Percentiles rank a stretch among this genome's conserved stretches.
These are phyloP conservation scores for Lithophane socia DNA, from an alignment of 2,888 invertebrate genomes.

Conservation along the genomic window DNA sequence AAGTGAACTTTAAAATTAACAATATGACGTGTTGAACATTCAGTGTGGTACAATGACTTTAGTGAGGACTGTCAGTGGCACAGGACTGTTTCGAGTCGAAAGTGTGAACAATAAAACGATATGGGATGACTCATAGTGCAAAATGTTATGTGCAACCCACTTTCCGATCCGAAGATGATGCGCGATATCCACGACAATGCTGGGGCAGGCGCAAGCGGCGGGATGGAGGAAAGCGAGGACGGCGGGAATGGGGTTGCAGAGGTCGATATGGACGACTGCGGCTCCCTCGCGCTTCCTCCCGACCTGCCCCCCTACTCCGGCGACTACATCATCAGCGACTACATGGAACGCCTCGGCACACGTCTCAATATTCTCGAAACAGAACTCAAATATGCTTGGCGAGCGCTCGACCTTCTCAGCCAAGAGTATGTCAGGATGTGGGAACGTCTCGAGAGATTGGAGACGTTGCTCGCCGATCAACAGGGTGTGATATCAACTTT, in stretches of 20 bases:
- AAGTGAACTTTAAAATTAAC: constrained; percentile 74
- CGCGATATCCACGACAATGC: constrained; percentile 89
- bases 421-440: constrained; percentile 98
- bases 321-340: constrained; percentile 96
- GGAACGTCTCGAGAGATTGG: constrained; percentile 97
- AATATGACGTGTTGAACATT: constrained; percentile 77
- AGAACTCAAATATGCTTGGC: constrained; percentile 97
- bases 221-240: constrained; percentile 90
- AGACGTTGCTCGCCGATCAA: constrained; percentile 96
- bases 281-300: constrained; percentile 89
- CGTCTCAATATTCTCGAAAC: constrained; percentile 96
- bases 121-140: constrained; percentile 90
- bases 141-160: constrained; percentile 86
- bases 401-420: constrained; percentile 96
- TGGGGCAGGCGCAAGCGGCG: constrained; percentile 87
- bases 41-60: constrained; percentile 83
- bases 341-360: constrained; percentile 97
- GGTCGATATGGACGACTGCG: constrained; percentile 89
- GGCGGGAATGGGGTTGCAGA: constrained; percentile 89
- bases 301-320: constrained; percentile 90
- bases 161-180: constrained; percentile 89
- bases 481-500: constrained; percentile 97
- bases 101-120: constrained; percentile 87
- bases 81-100: constrained; percentile 81
- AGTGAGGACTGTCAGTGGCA: constrained; percentile 73